These are phyloP conservation scores for Sphaerodactylus townsendi DNA, from an alignment of 2,113 vertebrate species.

Conservation along the genomic window DNA sequence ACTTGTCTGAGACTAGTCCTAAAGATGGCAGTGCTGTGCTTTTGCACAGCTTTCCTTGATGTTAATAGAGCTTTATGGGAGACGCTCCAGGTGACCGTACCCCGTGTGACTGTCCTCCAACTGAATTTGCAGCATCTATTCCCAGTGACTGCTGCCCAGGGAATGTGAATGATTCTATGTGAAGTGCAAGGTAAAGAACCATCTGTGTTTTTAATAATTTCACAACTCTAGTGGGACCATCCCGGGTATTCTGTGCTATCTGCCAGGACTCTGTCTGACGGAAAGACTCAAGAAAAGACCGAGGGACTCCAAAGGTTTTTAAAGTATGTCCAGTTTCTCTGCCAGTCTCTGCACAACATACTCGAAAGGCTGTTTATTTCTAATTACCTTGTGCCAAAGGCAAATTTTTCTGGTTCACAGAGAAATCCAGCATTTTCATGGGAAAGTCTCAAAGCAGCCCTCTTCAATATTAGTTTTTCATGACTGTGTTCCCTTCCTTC, in stretches of 20 bases:
- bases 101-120: not conserved
- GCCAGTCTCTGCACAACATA: not conserved
- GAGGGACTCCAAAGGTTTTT: not conserved
- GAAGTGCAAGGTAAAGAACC: not conserved
- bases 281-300: not conserved
- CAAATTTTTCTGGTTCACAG: not conserved
- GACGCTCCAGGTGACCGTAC: accelerated
- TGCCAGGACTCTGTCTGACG: not conserved
- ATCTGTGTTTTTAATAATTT: not conserved
- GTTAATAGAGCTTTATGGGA: not conserved
- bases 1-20: not conserved
- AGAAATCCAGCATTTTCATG: not conserved
- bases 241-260: not conserved
- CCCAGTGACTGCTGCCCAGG: not conserved
- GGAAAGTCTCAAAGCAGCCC: not conserved
- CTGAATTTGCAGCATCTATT: not conserved
- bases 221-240: conserved; percentile 4
- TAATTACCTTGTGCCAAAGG: not conserved
- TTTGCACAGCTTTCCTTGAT: no score
- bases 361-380: not conserved
- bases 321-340: not conserved
- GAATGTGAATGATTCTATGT: not conserved
- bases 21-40: no score
- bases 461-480: accelerated
- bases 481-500: not conserved